phyloP scores from a whole-genome alignment of 2,113 vertebrate genomes.

The Tyto alba region DNA sequence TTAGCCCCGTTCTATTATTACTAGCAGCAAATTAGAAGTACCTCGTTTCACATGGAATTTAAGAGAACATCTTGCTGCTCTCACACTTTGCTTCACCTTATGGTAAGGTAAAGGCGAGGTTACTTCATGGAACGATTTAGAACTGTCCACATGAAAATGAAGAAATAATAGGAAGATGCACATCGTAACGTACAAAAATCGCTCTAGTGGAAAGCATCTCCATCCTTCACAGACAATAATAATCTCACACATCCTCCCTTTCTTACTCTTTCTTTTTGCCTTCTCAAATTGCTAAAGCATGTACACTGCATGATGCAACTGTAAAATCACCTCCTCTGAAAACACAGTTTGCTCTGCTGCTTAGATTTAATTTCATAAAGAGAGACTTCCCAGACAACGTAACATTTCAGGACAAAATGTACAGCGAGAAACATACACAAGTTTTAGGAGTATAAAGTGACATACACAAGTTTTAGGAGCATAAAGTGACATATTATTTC shows the following conservation, averaged over 20 bases:
- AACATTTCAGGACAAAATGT: not conserved
- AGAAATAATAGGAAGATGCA: not conserved
- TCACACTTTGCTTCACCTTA: constrained; percentile 20
- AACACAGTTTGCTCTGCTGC: not conserved
- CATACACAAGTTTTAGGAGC: no score
- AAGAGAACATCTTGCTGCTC: not conserved
- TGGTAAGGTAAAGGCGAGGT: not conserved
- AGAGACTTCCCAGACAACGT: not conserved
- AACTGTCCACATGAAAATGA: constrained; percentile 52
- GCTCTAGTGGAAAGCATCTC: no score
- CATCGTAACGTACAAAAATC: not conserved
- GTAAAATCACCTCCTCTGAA: not conserved
- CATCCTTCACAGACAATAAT: not conserved
- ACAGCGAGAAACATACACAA: not conserved
- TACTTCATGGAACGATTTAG: constrained; percentile 44
- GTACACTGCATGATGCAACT: not conserved
- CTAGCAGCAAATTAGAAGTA: not conserved
- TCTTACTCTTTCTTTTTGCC: not conserved
- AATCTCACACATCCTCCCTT: not conserved
- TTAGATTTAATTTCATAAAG: not conserved
- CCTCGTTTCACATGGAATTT: constrained; percentile 32
- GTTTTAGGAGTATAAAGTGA: not conserved
- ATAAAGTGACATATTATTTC: not conserved
- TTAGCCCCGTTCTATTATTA: not conserved
- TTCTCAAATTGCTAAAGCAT: not conserved